Conservation (phyloP, 1,140 invertebrate species). For the Leucophenga varia region DNA sequence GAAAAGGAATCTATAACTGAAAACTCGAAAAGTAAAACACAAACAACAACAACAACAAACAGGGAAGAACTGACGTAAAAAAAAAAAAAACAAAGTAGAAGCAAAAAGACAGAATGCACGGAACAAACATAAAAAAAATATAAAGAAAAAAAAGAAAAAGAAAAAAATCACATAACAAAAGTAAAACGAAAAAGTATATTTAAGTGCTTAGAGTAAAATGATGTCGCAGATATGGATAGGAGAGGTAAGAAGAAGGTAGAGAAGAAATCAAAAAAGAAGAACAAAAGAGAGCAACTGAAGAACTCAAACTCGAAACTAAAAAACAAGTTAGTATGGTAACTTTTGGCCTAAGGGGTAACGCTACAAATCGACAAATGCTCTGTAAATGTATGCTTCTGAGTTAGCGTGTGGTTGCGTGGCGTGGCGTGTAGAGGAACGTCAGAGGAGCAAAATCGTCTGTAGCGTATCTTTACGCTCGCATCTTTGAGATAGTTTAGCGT, state of each 20-base stretch:
- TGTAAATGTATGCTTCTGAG: background rate
- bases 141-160: no score
- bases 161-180: no score
- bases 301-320: slow-evolving; percentile 55
- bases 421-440: no score
- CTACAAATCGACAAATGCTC: slow-evolving; percentile 4
- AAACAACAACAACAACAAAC: slow-evolving; percentile 48
- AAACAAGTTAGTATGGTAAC: slow-evolving; percentile 53
- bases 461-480: slow-evolving; percentile 51
- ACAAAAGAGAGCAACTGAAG: no score
- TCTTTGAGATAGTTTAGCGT: slow-evolving; percentile 54
- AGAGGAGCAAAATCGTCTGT: slow-evolving; percentile 44
- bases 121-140: no score
- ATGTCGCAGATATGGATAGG: no score
- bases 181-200: slow-evolving; percentile 48
- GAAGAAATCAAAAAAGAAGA: no score
- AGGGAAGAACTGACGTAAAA: slow-evolving; percentile 44
- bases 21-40: slow-evolving; percentile 54
- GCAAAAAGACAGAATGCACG: slow-evolving; percentile 22
- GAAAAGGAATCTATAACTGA: slow-evolving; percentile 19
- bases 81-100: slow-evolving; percentile 27
- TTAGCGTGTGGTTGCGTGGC: no score
- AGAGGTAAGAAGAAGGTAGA: no score
- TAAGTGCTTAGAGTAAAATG: slow-evolving; percentile 56
- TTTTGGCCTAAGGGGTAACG: slow-evolving; percentile 47